A percentile compares a stretch with the other conserved stretches of the same genome.
Evolutionary conservation across 2,113 vertebrate genomes (phyloP).

Genomic region (Neogale vison): DNA sequence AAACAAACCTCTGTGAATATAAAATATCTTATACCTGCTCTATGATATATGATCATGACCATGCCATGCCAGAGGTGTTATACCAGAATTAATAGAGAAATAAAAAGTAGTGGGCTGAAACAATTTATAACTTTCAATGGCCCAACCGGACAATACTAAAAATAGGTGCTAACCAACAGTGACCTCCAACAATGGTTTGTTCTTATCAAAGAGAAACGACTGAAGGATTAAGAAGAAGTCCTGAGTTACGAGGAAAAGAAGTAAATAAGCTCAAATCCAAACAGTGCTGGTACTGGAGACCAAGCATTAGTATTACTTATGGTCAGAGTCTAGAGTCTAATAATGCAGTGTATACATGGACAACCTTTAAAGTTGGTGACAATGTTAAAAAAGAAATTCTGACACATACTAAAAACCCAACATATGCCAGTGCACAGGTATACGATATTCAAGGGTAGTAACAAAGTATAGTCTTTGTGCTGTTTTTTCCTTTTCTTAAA

Average conservation of each 20-base stretch:
- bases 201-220: neutral
- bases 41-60: neutral
- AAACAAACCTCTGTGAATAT: neutral
- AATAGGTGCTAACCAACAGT: neutral
- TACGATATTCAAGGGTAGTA: neutral
- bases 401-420: neutral
- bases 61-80: neutral
- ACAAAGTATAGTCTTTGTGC: neutral
- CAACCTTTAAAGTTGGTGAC: neutral
- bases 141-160: neutral
- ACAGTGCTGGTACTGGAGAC: neutral
- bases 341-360: neutral
- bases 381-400: neutral
- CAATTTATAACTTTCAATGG: conserved; percentile 6
- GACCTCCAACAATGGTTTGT: neutral
- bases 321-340: neutral
- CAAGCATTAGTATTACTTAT: neutral
- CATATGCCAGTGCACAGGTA: neutral
- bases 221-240: neutral
- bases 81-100: neutral
- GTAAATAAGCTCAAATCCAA: conserved; percentile 1
- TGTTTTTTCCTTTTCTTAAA: neutral
- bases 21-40: neutral
- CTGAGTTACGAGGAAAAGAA: conserved; percentile 1
- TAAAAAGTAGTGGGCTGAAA: neutral